Evolutionary conservation across 2,113 vertebrate species (phyloP).

Genomic region (Sterrhoptilus dennistouni): DNA sequence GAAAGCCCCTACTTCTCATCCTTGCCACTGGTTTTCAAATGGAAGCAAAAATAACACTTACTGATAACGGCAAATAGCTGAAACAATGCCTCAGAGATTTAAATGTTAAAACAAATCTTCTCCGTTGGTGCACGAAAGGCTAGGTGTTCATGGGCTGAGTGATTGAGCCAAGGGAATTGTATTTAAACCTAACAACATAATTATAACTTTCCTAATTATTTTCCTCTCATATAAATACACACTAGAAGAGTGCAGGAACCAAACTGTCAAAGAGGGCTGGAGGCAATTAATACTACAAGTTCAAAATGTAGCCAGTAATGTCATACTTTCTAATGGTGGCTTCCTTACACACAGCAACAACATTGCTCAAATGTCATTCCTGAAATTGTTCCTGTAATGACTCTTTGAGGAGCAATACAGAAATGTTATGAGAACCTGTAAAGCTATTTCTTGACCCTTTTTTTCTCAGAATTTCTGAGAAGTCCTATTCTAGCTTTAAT

Average conservation of each 20-base stretch:
- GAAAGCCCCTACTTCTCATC: not conserved
- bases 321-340: not conserved
- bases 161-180: not conserved
- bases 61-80: not conserved
- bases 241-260: not conserved
- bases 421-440: not conserved
- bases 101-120: not conserved
- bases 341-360: not conserved
- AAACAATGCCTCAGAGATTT: not conserved
- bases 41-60: not conserved
- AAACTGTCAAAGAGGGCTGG: not conserved
- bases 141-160: not conserved
- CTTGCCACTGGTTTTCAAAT: not conserved
- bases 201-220: not conserved
- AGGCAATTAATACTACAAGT: not conserved
- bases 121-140: not conserved
- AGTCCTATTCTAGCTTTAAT: not conserved
- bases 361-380: not conserved
- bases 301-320: not conserved
- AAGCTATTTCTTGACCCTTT: not conserved
- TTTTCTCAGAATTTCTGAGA: not conserved
- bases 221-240: not conserved
- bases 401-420: not conserved
- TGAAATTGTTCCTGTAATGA: not conserved
- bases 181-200: not conserved